Percentiles rank a stretch among this genome's conserved stretches.
phyloP scores from a whole-genome alignment of 1,140 invertebrate genomes.

The Pogonomyrmex californicus region DNA sequence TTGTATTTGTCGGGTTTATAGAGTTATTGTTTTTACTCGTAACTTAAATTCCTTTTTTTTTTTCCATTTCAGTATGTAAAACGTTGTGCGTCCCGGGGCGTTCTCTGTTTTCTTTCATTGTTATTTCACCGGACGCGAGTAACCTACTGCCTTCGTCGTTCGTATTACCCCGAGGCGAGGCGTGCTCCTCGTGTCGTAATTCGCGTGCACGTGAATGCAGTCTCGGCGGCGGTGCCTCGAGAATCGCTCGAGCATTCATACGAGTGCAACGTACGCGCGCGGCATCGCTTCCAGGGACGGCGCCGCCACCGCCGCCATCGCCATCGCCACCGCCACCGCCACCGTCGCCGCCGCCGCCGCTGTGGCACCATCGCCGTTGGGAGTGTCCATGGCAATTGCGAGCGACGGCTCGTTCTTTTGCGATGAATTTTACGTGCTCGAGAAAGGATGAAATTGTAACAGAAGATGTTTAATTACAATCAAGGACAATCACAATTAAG shows the following conservation, averaged over 20 bases:
- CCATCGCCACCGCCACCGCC: neutral
- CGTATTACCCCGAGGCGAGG: slow-evolving; percentile 44
- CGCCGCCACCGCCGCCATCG: neutral
- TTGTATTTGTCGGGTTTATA: neutral
- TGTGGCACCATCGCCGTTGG: slow-evolving; percentile 19
- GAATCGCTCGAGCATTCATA: slow-evolving; percentile 62
- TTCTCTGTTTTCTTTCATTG: slow-evolving; percentile 43
- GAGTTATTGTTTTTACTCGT: neutral
- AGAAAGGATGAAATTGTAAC: slow-evolving; percentile 29
- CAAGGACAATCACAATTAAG: slow-evolving; percentile 10
- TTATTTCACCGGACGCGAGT: slow-evolving; percentile 53
- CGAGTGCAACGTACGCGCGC: slow-evolving; percentile 68
- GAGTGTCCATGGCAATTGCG: slow-evolving; percentile 12
- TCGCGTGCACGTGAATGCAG: slow-evolving; percentile 68
- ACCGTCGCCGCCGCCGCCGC: neutral
- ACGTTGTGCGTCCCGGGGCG: neutral
- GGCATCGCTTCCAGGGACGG: slow-evolving; percentile 58
- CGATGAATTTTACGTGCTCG: neutral
- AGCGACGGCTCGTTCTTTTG: neutral
- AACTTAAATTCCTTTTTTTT: neutral
- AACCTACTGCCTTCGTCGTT: slow-evolving; percentile 66
- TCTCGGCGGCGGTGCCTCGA: slow-evolving; percentile 52
- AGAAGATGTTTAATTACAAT: slow-evolving; percentile 21
- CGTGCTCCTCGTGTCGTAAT: slow-evolving; percentile 65
- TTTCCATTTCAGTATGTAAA: neutral